Conservation (phyloP, 1,140 invertebrate species). For the Trachelipus rathkii region DNA sequence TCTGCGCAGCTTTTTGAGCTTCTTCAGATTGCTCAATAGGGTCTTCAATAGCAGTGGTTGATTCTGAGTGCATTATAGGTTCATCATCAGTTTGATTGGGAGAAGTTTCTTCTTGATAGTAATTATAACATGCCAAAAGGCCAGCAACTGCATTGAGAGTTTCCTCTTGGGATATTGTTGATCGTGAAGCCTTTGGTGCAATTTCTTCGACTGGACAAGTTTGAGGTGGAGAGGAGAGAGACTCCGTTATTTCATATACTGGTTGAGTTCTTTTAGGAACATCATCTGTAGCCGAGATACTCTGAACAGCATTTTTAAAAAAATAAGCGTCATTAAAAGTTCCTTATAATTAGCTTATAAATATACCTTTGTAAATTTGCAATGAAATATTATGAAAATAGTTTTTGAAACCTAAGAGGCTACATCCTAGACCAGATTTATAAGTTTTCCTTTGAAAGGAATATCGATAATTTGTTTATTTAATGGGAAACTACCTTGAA, state of each 20-base stretch:
- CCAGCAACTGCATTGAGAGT: slow-evolving; percentile 87
- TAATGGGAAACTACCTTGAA: too few relatives aligned
- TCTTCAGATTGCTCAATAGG: slow-evolving; percentile 50
- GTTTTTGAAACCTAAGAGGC: too few relatives aligned
- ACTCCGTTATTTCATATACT: slow-evolving; percentile 33
- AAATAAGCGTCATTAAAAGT: too few relatives aligned
- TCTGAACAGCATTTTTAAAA: background rate
- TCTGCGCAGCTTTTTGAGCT: slow-evolving; percentile 54
- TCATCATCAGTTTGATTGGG: slow-evolving; percentile 29
- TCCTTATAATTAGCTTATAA: too few relatives aligned
- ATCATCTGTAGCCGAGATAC: background rate
- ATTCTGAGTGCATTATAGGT: slow-evolving; percentile 45
- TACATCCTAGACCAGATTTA: too few relatives aligned
- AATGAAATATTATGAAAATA: too few relatives aligned
- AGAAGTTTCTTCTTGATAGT: slow-evolving; percentile 35
- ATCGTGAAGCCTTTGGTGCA: slow-evolving; percentile 57
- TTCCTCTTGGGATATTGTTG: slow-evolving; percentile 84
- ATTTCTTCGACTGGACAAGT: slow-evolving; percentile 39
- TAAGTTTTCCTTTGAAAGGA: too few relatives aligned
- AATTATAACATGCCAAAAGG: slow-evolving; percentile 54
- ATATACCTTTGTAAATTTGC: too few relatives aligned
- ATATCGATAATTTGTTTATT: too few relatives aligned
- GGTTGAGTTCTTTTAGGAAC: slow-evolving; percentile 26
- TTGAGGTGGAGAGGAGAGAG: slow-evolving; percentile 27
- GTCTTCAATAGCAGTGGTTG: slow-evolving; percentile 62